Base-by-base conservation (phyloP, 2,113 vertebrate genomes). In the Dunckerocampus dactyliophorus region DNA sequence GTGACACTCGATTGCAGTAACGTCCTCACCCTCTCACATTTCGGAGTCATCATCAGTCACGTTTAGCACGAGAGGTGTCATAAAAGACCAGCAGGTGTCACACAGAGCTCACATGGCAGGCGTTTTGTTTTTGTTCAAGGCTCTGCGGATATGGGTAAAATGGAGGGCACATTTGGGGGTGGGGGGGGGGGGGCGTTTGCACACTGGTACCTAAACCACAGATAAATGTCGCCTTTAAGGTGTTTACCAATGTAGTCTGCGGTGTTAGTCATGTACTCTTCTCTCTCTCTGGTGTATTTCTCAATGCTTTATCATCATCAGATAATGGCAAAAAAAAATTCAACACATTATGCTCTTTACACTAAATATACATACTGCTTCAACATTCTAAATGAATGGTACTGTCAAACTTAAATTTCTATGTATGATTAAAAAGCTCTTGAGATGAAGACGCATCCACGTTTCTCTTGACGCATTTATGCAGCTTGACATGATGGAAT, bases 361-460 rank as follows among this genome's bases (percentile, higher is more conserved):
- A 89, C 87, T 88, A 86, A 89, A 85, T 84, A 89, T 87, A 85
- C 85, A 84, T 81, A 86, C 80, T 83, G 84, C 80, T 75, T 78
- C 72, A 84, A 84, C 87, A 87, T 87, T 88, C 80, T 81, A 76
- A 85, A 70, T 78, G 85, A 86, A 88, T 87, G 88, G 88, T 90
- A 90, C 90, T 88, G 89, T 89, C 85, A 72, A 89, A 85, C 81
- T 76, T 82, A 85, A 34, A 87, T 89, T 89, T 86, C 83, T 88
- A 86, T 88, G 86, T 88, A 86, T 88, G 83, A 91, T 89, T 91
- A 90, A 90, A 60, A 43, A 88, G 85, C 87, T 90, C 86, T 86
- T 84, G 75, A 86, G 84, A 89, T 83, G 85, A 80, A 28, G 16
- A 75, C 61, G 31, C n/a, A 12, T 51, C 62, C 31, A 14, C 13